Evolutionary conservation across 2,797 vertebrate genomes (phyloP).

Genomic region (Orientallactaga sibirica): DNA sequence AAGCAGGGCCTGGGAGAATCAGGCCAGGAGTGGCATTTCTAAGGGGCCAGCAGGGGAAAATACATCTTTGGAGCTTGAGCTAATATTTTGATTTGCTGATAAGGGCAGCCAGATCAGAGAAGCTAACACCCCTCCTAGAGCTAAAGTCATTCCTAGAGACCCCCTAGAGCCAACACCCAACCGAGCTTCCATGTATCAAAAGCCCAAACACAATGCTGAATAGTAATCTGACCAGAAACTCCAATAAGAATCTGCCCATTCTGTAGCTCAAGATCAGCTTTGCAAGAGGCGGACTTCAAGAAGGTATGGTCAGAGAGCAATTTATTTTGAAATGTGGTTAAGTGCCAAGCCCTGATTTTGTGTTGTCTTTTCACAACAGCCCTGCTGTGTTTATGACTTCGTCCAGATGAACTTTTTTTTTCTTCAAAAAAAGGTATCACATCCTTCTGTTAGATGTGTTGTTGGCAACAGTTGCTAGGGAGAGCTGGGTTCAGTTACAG

Average conservation of each 20-base stretch:
- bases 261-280: background rate
- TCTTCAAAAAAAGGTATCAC: slow-evolving; percentile 85
- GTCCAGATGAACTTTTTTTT: slow-evolving; percentile 39
- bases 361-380: slow-evolving; percentile 34
- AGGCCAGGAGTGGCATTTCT: background rate
- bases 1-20: background rate
- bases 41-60: background rate
- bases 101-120: background rate
- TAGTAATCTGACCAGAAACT: background rate
- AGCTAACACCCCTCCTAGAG: background rate
- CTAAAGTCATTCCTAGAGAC: slow-evolving; percentile 24
- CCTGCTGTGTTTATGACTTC: slow-evolving; percentile 73
- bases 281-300: slow-evolving; percentile 62
- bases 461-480: slow-evolving; percentile 88
- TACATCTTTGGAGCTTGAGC: background rate
- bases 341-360: slow-evolving; percentile 60
- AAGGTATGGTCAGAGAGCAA: slow-evolving; percentile 17
- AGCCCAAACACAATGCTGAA: background rate
- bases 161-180: background rate
- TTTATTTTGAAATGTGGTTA: slow-evolving; percentile 69
- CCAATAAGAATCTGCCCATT: background rate
- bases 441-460: slow-evolving; percentile 90
- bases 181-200: background rate
- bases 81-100: background rate
- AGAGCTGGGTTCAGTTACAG: slow-evolving; percentile 89